These are phyloP conservation scores for Plagodis dolabraria DNA, from an alignment of 2,888 invertebrate species.

Conservation along the genomic window DNA sequence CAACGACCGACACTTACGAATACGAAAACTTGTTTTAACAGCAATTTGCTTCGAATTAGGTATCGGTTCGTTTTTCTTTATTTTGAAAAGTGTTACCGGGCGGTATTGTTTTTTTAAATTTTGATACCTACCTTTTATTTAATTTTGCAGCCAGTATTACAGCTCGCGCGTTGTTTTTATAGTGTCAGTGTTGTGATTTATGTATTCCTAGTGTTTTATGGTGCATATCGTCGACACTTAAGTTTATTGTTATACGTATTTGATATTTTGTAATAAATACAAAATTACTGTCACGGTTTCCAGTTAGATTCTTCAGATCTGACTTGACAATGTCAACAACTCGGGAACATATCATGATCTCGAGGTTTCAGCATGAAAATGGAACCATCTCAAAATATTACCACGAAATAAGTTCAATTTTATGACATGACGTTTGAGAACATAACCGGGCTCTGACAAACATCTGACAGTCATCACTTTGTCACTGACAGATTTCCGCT, in stretches of 20 bases:
- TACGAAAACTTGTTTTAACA: constrained; percentile 26
- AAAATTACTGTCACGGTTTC: too few relatives aligned
- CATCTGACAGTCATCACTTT: constrained; percentile 24
- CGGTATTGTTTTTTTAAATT: constrained; percentile 2
- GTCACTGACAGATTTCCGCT: constrained; percentile 41
- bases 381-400: neutral
- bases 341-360: too few relatives aligned
- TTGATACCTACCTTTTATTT: neutral
- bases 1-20: constrained; percentile 27
- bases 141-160: neutral
- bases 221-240: constrained; percentile 17
- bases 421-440: neutral
- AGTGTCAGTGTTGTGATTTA: constrained; percentile 34
- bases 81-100: constrained; percentile 11
- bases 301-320: too few relatives aligned
- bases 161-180: constrained; percentile 1
- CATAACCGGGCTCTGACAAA: constrained; percentile 28
- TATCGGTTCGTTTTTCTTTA: constrained; percentile 29
- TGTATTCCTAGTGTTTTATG: constrained; percentile 27
- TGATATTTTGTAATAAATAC: neutral
- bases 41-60: constrained; percentile 18
- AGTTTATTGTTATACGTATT: neutral
- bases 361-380: neutral
- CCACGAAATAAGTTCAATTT: neutral
- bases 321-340: too few relatives aligned